Conservation (phyloP, 2,888 invertebrate species). For the Aporophyla nigra region DNA sequence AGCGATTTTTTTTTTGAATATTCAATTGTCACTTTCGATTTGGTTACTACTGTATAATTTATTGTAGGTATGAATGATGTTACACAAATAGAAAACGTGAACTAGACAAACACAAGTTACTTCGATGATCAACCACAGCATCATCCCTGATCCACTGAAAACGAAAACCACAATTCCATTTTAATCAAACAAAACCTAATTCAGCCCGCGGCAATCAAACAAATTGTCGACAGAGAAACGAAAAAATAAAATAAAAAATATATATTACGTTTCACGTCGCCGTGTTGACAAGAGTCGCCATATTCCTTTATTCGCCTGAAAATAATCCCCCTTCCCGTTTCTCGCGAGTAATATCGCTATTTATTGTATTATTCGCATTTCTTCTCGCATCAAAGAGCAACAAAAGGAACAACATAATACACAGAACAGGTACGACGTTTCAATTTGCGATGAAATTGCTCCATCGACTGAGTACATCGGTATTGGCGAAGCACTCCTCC, state of each 20-base stretch:
- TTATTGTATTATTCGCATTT: conserved; percentile 81
- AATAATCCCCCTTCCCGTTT: conserved; percentile 70
- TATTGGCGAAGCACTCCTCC: conserved; percentile 65
- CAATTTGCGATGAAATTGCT: conserved; percentile 76
- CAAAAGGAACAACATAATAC: conserved; percentile 73
- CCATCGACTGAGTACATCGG: conserved; percentile 69
- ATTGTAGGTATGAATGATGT: too few relatives aligned
- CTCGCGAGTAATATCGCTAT: conserved; percentile 75
- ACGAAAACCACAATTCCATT: conserved; percentile 42
- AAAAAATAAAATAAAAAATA: conserved; percentile 57
- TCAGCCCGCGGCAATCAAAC: conserved; percentile 59
- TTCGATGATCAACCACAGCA: not conserved
- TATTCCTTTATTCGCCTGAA: conserved; percentile 64
- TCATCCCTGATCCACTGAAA: conserved; percentile 1
- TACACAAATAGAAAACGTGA: too few relatives aligned
- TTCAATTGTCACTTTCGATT: too few relatives aligned
- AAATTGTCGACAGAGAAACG: conserved; percentile 56
- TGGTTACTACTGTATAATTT: too few relatives aligned
- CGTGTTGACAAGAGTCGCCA: conserved; percentile 61
- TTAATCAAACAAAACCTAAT: conserved; percentile 57
- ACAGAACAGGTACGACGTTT: conserved; percentile 68
- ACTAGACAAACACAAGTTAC: not conserved
- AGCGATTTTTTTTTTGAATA: too few relatives aligned
- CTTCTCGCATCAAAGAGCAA: conserved; percentile 79
- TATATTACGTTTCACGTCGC: conserved; percentile 62